Evolutionary conservation across 2,797 vertebrate species (phyloP).

Genomic region (Austrolebias charrua): DNA sequence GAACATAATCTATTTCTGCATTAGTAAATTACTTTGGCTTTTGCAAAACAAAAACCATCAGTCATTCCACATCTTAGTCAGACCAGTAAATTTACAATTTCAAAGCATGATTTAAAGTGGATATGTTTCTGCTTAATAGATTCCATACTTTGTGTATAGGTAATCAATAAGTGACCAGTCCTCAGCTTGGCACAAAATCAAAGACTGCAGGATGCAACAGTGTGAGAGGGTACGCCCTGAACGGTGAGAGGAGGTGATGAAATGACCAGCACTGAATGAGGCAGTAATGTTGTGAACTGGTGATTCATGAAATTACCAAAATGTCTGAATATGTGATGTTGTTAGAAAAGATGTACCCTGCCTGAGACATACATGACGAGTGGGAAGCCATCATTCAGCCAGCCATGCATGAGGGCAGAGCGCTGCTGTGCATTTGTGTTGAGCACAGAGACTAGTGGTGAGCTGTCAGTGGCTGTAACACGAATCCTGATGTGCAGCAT

Average conservation of each 20-base stretch:
- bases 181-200: conserved; percentile 10
- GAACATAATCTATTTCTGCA: not conserved
- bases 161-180: conserved; percentile 9
- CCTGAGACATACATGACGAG: conserved; percentile 52
- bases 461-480: conserved; percentile 71
- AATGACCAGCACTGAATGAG: conserved; percentile 1
- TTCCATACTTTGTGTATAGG: conserved; percentile 8
- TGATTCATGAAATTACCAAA: conserved; percentile 56
- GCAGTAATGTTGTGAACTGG: conserved; percentile 17
- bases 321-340: conserved; percentile 37
- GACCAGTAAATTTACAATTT: not conserved
- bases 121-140: conserved; percentile 13
- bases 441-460: conserved; percentile 63
- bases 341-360: conserved; percentile 28
- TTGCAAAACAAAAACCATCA: conserved; percentile 16
- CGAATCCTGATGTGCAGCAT: conserved; percentile 52
- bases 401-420: conserved; percentile 28
- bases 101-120: conserved; percentile 1
- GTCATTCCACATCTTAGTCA: conserved; percentile 3
- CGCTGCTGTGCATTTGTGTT: conserved; percentile 53
- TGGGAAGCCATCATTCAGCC: conserved; percentile 50
- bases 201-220: not conserved
- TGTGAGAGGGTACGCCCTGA: conserved; percentile 5
- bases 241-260: conserved; percentile 11
- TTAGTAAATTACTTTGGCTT: conserved; percentile 3